Conservation (phyloP, 2,888 invertebrate species). For the Dyspetes luteomarginatus region DNA sequence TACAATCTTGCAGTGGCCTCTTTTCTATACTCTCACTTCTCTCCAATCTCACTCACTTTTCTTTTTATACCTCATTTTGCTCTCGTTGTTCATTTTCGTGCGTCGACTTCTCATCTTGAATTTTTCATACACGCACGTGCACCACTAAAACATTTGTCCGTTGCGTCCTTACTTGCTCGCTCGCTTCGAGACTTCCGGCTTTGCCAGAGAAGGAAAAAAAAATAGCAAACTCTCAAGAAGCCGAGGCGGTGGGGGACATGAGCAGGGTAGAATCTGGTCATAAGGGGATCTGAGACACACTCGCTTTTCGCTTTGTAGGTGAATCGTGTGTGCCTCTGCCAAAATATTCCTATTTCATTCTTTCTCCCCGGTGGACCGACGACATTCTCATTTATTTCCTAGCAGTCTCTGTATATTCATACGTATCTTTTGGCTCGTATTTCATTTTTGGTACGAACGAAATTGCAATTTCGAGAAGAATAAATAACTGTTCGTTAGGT, state of each 20-base stretch:
- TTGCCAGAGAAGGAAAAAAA: constrained; percentile 13
- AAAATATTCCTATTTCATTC: constrained; percentile 49
- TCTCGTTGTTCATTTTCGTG: constrained; percentile 56
- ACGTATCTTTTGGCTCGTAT: not conserved
- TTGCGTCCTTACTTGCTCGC: constrained; percentile 43
- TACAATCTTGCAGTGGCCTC: constrained; percentile 6
- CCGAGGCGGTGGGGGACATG: not conserved
- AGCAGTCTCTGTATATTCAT: constrained; percentile 1
- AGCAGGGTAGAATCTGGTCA: constrained; percentile 18
- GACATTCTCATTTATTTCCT: constrained; percentile 35
- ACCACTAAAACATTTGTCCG: constrained; percentile 5
- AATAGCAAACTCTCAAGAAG: constrained; percentile 34
- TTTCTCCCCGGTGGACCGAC: not conserved
- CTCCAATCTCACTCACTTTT: constrained; percentile 21
- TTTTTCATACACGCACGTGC: constrained; percentile 25
- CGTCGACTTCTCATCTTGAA: constrained; percentile 54
- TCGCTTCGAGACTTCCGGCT: constrained; percentile 18
- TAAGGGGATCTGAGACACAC: not conserved
- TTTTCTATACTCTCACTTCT: constrained; percentile 10
- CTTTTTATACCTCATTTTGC: constrained; percentile 23
- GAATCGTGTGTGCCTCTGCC: constrained; percentile 4
- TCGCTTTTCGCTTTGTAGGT: not conserved
- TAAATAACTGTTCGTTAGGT: not conserved
- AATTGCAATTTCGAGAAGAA: not conserved
- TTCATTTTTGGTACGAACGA: not conserved